Evolutionary conservation across 1,140 invertebrate species (phyloP), one percentile per base, ranked within the genome.

Genomic region (Lepidostoma basale): DNA sequence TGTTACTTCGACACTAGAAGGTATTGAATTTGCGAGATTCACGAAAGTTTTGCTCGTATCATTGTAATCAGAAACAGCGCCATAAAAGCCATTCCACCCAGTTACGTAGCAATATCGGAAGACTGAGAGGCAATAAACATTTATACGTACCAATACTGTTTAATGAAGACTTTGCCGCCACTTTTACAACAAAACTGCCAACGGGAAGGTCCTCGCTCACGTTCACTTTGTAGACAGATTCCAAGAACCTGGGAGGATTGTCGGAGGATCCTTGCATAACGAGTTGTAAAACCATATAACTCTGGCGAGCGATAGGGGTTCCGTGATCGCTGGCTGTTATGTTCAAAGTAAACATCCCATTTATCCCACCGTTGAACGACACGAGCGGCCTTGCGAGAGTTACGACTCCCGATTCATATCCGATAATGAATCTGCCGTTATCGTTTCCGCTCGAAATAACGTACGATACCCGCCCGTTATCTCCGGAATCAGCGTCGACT

Each of bases 381-480:
- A 81, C 77, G 73, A 92, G 82, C 8, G 90, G 85, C 69, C 89
- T 91, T 44, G 87, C 86, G n/a, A 95, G 76, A 18, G 87, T 91
- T 16, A 96, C 79, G 58, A 89, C 82, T 25, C 94, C 94, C 0
- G 88, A 89, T 28, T 91, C 88, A 49, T 89, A 87, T 69, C 93
- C 90, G 18, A 98, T 85, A 6, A 87, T 84, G 79, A 98, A 97
- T 68, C 86, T 86, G 0, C 88, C 88, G 23, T 90, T 88, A 44
- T 93, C 90, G 77, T 98, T 97, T 33, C 94, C 95, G 39, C 86
- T 86, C 3, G 88, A 87, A 72, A 96, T 91, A 18, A 88, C 86
- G 75, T 97, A 98, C 0, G 88, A 91, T 6, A 98, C 88, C 67
- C 88, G 86, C 14, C 94, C 95, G 79, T 97, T 96, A 42, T 94